Percentiles rank a stretch among this genome's conserved stretches.
phyloP scores from a whole-genome alignment of 2,888 invertebrate genomes.

The Camponotus fellah region DNA sequence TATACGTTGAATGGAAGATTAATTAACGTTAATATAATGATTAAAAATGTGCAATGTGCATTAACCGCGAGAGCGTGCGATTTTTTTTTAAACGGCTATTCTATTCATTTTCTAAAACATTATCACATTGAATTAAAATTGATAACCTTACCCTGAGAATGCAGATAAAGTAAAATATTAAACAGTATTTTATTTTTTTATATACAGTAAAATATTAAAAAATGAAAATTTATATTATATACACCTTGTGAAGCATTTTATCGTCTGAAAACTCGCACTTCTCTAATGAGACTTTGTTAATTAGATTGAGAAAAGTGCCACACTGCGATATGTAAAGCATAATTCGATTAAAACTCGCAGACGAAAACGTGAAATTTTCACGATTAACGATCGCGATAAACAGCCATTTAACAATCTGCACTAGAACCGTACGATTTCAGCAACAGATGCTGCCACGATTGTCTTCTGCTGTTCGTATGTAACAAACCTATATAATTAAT shows the following conservation, averaged over 20 bases:
- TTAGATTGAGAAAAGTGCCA: not conserved
- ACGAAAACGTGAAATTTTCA: not conserved
- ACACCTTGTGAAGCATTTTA: not conserved
- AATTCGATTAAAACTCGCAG: not conserved
- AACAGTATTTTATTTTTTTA: too few relatives aligned
- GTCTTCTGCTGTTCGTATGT: slow-evolving; percentile 11
- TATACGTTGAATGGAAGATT: slow-evolving; percentile 68
- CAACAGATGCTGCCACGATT: slow-evolving; percentile 24
- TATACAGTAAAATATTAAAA: not conserved
- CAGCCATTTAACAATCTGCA: not conserved
- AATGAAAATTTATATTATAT: slow-evolving; percentile 5
- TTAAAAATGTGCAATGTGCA: slow-evolving; percentile 20
- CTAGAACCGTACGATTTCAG: not conserved
- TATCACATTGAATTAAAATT: not conserved
- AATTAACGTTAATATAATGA: slow-evolving; percentile 60
- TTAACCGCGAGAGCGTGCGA: not conserved
- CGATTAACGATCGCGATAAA: slow-evolving; percentile 13
- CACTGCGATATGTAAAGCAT: not conserved
- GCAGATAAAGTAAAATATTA: not conserved
- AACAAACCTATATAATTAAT: slow-evolving; percentile 30
- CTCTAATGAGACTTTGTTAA: not conserved
- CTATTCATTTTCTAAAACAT: not conserved
- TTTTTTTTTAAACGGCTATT: slow-evolving; percentile 32
- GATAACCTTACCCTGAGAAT: not conserved
- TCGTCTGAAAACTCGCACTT: not conserved